Evolutionary conservation across 1,140 invertebrate species (phyloP), one percentile per base, ranked within the genome.

Genomic region (Drosophila sturtevanti): DNA sequence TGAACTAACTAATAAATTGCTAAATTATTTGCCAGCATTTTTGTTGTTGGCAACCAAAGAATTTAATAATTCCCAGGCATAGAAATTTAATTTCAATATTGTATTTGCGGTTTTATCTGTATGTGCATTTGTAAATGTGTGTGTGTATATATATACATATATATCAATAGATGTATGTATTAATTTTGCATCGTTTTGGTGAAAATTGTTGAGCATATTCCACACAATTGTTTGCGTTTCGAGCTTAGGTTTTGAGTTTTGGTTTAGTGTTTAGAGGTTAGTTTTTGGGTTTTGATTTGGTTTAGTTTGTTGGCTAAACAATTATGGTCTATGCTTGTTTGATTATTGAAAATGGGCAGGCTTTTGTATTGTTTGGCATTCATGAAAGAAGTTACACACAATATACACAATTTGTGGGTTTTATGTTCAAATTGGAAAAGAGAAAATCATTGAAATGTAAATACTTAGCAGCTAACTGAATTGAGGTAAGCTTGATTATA

Each of bases 41-140:
- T 41, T 48, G 41, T 44, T 44, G 41, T 48, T 48, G 41, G 16
- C 41, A 48, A 10, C 16, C 41, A 48, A 48, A 38, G 31, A 68
- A 74, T 74, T 74, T 67, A 76, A 75, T 75, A 76, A 76, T 55
- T 76, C 38, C 41, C 48, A 41, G 22, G 16, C 41, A 18, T 48
- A 48, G 16, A 48, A 48, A 48, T 18, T 3, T 48, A 31, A 12
- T 75, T 76, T 41, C 59, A 55, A 76, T 75, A 75, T 68, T 27
- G 65, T 59, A 63, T 76, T 76, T 76, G 73, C 18, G 73, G 73
- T 31, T 16, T 11, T 16, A n/a, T 10, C 4, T 24, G 22, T 44
- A 0, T 27, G 35, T 22, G n/a, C 24, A 1, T 24, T 14, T 18
- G 6, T 24, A n/a, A n/a, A 12, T 52, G 12, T 52, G 9, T 61